These are phyloP conservation scores for Propithecus perrieri DNA, from an alignment of 2,797 vertebrate species.

Conservation along the genomic window DNA sequence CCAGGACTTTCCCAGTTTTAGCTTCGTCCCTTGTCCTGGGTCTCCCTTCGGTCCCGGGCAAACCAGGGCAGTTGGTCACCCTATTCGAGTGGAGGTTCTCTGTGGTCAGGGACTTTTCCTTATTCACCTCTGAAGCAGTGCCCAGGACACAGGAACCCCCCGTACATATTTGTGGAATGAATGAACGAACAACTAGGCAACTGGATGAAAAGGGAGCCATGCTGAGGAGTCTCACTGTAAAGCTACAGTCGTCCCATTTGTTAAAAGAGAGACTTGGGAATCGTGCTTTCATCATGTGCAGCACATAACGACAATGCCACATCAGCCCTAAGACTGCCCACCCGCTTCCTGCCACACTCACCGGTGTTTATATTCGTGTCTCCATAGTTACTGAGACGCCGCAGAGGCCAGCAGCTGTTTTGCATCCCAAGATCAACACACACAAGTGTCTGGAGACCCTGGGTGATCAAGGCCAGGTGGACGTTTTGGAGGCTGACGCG, in stretches of 20 bases:
- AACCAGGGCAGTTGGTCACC: neutral
- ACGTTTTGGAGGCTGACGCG: neutral
- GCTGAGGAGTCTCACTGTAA: neutral
- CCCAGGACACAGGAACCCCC: too few relatives aligned
- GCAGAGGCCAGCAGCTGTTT: conserved; percentile 37
- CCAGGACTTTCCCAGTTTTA: neutral
- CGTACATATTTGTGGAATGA: neutral
- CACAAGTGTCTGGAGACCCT: neutral
- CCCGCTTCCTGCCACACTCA: neutral
- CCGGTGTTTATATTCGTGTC: neutral
- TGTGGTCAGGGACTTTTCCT: neutral
- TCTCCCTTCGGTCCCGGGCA: neutral
- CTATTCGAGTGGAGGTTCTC: neutral
- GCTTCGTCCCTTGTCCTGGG: neutral
- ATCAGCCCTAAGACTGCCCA: rapidly evolving
- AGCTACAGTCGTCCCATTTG: rapidly evolving
- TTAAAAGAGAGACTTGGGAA: neutral
- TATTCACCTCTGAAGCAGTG: neutral
- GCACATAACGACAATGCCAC: neutral
- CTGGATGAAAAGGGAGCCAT: neutral
- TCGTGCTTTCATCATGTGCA: neutral
- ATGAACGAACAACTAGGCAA: neutral
- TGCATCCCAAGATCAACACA: conserved; percentile 46
- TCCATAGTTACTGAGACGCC: neutral
- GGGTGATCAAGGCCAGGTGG: conserved; percentile 25